Base-by-base conservation (phyloP, 2,888 invertebrate species). In the Acrobasis consociella region DNA sequence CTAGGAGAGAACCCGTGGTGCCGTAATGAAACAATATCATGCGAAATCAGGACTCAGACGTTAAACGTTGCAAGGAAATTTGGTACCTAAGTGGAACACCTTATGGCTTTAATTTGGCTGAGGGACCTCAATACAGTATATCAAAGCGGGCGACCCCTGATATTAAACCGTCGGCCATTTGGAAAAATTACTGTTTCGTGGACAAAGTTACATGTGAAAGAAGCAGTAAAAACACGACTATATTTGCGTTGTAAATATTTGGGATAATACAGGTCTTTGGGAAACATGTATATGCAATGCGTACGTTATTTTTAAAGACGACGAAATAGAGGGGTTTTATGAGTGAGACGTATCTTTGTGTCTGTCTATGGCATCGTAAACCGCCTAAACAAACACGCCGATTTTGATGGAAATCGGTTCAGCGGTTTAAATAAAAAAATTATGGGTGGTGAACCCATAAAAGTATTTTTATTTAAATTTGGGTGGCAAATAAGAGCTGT, bases 81-180 rank as follows among this genome's bases (percentile, higher is more conserved):
- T 53, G 69, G 42, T 52, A 42, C 60, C 60, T 76, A 77, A 80
- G 80, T 79, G 84, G 84, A 84, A 85, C 83, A 81, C 80, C 77
- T 81, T 71, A 72, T 72, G 77, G 72, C 80, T 85, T 85, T 85
- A 83, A 85, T 85, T 83, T 79, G 72, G 71, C 68, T 61, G 72
- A 66, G 69, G 69, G 71, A 73, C 75, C 75, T 72, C 76, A 73
- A 72, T 71, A 70, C 65, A 69, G 76, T 82, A 75, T 80, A 76
- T 81, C 77, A 80, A 75, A 69, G 70, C 71, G 70, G 69, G 69
- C 72, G 71, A 75, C 72, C 68, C 75, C 71, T 31, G 69, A 73
- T 78, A 81, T 81, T 78, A 80, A 76, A 78, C 72, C 72, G 72
- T 69, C 73, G 73, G 73, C 71, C 75, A 73, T 76, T 77, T 70